These are phyloP conservation scores for Australoheros scitulus DNA, from an alignment of 2,113 vertebrate genomes.

Conservation along the genomic window DNA sequence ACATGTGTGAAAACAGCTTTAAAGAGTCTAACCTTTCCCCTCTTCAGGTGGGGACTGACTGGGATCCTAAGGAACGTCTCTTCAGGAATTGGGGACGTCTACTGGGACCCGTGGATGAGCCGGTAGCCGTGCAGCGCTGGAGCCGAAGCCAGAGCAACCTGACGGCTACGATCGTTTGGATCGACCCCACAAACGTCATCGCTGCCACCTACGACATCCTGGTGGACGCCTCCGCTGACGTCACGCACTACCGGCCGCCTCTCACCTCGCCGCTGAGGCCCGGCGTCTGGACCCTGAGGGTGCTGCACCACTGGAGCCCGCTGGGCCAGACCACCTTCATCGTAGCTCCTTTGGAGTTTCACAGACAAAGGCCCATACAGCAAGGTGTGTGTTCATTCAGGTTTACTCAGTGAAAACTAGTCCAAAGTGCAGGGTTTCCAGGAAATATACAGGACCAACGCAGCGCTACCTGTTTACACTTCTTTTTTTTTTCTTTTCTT, in stretches of 20 bases:
- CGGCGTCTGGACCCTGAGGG: conserved; percentile 91
- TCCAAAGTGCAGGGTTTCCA: not conserved
- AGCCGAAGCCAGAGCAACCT: conserved; percentile 89
- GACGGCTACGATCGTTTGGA: conserved; percentile 94
- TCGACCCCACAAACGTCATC: conserved; percentile 95
- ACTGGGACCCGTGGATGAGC: conserved; percentile 90
- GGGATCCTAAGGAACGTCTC: conserved; percentile 96
- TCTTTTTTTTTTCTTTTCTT: too few species aligned
- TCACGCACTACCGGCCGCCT: conserved; percentile 96
- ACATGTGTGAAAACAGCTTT: rapidly evolving
- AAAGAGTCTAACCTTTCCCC: not conserved
- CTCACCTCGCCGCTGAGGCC: conserved; percentile 90
- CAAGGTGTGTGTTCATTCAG: conserved; percentile 80
- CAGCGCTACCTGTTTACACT: not conserved
- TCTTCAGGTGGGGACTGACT: conserved; percentile 90
- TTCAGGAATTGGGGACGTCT: conserved; percentile 93
- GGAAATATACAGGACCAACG: not conserved
- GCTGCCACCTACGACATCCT: conserved; percentile 97
- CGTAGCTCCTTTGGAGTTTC: conserved; percentile 89
- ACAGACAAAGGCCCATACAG: conserved; percentile 84
- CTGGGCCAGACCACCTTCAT: conserved; percentile 94
- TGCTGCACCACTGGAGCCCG: conserved; percentile 93
- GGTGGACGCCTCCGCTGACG: conserved; percentile 91
- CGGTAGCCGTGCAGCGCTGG: conserved; percentile 95
- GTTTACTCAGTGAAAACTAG: too few species aligned